Evolutionary conservation across 2,797 vertebrate species (phyloP).

Genomic region (Sternotherus odoratus): DNA sequence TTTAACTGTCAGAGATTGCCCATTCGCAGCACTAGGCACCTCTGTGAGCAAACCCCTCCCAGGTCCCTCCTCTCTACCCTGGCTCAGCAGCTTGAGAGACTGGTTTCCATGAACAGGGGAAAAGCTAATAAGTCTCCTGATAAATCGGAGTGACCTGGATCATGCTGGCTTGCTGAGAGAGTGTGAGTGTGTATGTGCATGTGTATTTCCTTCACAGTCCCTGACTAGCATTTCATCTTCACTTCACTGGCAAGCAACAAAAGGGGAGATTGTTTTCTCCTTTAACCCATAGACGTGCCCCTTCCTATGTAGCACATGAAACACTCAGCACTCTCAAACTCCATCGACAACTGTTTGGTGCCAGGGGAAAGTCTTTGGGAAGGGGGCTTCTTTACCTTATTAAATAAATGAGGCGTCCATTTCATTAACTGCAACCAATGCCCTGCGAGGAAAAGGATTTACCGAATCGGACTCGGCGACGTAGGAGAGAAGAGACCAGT

Average conservation of each 20-base stretch:
- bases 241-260: neutral
- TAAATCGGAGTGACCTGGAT: neutral
- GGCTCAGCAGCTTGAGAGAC: rapidly evolving
- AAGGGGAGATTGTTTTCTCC: neutral
- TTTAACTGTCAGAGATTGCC: neutral
- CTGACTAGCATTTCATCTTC: neutral
- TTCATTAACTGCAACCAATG: neutral
- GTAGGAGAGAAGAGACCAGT: rapidly evolving
- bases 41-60: neutral
- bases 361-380: neutral
- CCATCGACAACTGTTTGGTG: neutral
- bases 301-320: neutral
- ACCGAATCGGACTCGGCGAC: rapidly evolving
- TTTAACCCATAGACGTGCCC: neutral
- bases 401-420: neutral
- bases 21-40: neutral
- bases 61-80: neutral
- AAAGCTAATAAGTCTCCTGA: neutral
- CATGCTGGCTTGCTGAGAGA: neutral
- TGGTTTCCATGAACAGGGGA: neutral
- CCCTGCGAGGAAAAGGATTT: neutral
- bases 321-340: neutral
- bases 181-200: too few species aligned
- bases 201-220: neutral
- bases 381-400: neutral